Base-by-base conservation (phyloP, 2,888 invertebrate species). In the Siphonodentalium dalli region DNA sequence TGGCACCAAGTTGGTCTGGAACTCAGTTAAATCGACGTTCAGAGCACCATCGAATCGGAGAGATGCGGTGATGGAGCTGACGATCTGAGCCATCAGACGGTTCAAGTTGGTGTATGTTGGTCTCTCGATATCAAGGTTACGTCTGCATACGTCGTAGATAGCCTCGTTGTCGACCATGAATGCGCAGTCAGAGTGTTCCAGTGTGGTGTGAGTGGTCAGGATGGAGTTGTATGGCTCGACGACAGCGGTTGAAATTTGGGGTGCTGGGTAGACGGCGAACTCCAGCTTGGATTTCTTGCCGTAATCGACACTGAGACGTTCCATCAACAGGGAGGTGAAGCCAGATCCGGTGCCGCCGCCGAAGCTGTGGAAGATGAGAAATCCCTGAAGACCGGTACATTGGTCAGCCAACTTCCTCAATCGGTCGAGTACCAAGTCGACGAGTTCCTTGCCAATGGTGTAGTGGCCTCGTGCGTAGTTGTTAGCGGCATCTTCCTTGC, bases 381-480 rank as follows among this genome's bases (percentile, higher is more conserved):
- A 75, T 13, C 74, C 75, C 57, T 74, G 74, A 8, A 74, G 65
- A 33, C 74, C 74, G 20, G 71, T 67, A 54, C 73, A 73, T 83
- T 43, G 38, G 15, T 51, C 38, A 24, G 40, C 49, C 55, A 87
- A 84, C 43, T 85, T 77, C 20, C 78, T 63, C 47, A 78, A 68
- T 23, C 72, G 55, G 54, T 78, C 77, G 34, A 78, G 61, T 2
- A 74, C 87, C 1, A 88, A 66, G 59, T 89, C 89, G 13, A 90
- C 84, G 81, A 90, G 87, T 79, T 91, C 90, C 39, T 84, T 84
- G 1, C 94, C 95, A 78, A 95, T 92, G 66, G 95, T 96, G 87
- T 96, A 96, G 84, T 95, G 95, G 56, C 95, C 96, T 75, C 96
- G 89, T 55, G 95, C 96, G 69, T 96, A 96, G 85, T 96, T 96